Conservation (phyloP, 2,113 vertebrate genomes). For the Nesospiza acunhae region DNA sequence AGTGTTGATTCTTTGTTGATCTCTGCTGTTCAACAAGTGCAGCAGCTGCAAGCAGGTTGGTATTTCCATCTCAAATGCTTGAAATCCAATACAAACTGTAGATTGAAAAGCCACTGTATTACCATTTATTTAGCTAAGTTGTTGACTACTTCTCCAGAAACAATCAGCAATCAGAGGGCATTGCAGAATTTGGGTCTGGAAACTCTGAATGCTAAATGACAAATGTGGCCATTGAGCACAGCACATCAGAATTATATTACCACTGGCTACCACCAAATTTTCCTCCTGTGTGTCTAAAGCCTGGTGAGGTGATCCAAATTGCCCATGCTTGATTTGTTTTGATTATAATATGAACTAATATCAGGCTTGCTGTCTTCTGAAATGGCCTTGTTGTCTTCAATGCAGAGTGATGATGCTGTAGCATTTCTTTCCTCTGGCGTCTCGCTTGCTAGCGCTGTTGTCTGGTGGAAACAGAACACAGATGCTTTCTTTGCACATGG, state of each 20-base stretch:
- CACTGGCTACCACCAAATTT: constrained; percentile 32
- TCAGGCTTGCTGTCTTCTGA: constrained; percentile 33
- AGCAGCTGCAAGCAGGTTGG: background rate
- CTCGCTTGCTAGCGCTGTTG: background rate
- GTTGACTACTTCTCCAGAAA: constrained; percentile 20
- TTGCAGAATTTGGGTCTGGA: background rate
- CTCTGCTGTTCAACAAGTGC: background rate
- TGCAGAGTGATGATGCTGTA: background rate
- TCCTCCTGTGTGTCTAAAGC: background rate
- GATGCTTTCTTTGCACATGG: constrained; percentile 66
- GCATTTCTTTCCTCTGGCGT: background rate
- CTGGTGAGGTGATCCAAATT: constrained; percentile 52
- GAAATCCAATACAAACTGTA: background rate
- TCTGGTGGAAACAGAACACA: constrained; percentile 49
- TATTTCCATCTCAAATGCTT: background rate
- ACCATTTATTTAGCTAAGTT: constrained; percentile 5
- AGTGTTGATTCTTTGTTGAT: background rate
- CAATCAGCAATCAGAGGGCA: constrained; percentile 1
- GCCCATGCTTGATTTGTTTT: constrained; percentile 33
- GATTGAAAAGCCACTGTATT: constrained; percentile 2
- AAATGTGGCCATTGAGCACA: background rate
- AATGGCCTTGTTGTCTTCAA: constrained; percentile 32
- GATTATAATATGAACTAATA: constrained; percentile 32
- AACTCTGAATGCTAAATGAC: background rate
- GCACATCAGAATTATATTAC: background rate